These are phyloP conservation scores for Coptodon rendalli DNA, from an alignment of 2,113 vertebrate species.

Conservation along the genomic window DNA sequence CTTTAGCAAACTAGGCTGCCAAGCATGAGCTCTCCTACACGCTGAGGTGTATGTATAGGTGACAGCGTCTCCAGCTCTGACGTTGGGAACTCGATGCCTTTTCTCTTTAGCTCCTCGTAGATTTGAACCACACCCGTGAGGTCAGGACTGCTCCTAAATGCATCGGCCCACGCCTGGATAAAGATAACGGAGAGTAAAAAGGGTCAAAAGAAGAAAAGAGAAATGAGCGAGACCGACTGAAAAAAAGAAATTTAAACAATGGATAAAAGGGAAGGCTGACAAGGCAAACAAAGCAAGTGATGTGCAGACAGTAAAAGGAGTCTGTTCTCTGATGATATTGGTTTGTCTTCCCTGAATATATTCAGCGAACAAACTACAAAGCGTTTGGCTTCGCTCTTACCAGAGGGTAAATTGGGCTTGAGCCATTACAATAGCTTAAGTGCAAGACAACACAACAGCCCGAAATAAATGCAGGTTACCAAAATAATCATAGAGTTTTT, in stretches of 20 bases:
- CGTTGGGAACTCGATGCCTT: slow-evolving; percentile 93
- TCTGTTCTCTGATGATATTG: slow-evolving; percentile 8
- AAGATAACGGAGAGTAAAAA: neutral
- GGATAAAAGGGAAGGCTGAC: neutral
- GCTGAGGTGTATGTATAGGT: slow-evolving; percentile 94
- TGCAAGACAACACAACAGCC: neutral
- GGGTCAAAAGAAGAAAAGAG: neutral
- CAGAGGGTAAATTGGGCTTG: neutral
- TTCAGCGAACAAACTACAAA: slow-evolving; percentile 1
- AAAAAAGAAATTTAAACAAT: neutral
- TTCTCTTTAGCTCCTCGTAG: slow-evolving; percentile 97
- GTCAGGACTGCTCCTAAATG: slow-evolving; percentile 96
- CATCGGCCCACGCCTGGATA: slow-evolving; percentile 93
- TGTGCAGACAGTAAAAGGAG: neutral
- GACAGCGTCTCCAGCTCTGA: slow-evolving; percentile 92
- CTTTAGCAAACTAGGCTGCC: neutral
- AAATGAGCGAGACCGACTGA: neutral
- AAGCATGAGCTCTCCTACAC: slow-evolving; percentile 69
- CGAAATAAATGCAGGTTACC: neutral
- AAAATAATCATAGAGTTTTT: neutral
- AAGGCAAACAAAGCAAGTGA: slow-evolving; percentile 16
- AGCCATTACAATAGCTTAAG: neutral
- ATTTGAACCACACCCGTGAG: slow-evolving; percentile 96
- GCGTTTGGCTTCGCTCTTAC: neutral
- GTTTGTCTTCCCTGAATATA: slow-evolving; percentile 13